Percentiles rank a stretch among this genome's conserved stretches.
These are phyloP conservation scores for Glaucomys volans DNA, from an alignment of 2,113 vertebrate genomes.

Conservation along the genomic window DNA sequence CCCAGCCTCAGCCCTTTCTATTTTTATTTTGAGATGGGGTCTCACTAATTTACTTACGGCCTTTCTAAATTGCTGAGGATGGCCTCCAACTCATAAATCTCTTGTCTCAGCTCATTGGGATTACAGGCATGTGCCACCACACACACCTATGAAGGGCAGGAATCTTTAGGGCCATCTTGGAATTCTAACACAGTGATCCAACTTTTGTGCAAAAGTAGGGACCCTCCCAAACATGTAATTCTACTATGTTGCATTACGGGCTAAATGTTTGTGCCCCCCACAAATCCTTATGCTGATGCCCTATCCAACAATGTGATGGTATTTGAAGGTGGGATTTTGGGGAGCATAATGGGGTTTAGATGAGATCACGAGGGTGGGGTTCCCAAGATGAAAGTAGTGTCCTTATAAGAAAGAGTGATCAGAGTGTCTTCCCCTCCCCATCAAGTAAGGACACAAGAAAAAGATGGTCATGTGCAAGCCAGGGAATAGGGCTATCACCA, in stretches of 20 bases:
- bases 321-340: neutral
- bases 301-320: neutral
- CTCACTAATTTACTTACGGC: too few relatives aligned
- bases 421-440: neutral
- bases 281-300: neutral
- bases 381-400: neutral
- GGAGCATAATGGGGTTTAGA: neutral
- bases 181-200: neutral
- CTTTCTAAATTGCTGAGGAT: too few relatives aligned
- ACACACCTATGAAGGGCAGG: too few relatives aligned
- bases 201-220: neutral
- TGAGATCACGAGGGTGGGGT: neutral
- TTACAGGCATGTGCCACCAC: too few relatives aligned
- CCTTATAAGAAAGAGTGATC: neutral
- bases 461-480: neutral
- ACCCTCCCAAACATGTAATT: neutral
- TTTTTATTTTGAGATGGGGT: too few relatives aligned
- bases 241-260: neutral
- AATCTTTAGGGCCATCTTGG: neutral
- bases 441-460: neutral
- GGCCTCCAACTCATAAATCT: too few relatives aligned
- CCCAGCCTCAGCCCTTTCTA: too few relatives aligned
- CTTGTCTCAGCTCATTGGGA: too few relatives aligned
- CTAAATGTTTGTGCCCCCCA: neutral
- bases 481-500: neutral